These are phyloP conservation scores for Orgyia antiqua DNA, from an alignment of 2,888 invertebrate genomes.

Conservation along the genomic window DNA sequence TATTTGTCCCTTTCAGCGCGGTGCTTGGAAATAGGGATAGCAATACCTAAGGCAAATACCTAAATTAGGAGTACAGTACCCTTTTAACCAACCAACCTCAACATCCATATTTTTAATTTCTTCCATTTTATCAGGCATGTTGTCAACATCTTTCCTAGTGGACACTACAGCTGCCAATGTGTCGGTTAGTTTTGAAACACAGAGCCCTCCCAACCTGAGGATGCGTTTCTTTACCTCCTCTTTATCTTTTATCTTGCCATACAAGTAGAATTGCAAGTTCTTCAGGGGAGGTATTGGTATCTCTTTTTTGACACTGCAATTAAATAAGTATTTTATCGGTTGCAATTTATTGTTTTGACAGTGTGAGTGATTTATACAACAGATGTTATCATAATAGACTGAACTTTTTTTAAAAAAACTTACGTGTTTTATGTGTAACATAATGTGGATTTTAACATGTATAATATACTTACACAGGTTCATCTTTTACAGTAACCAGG, in stretches of 20 bases:
- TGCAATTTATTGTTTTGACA: no score
- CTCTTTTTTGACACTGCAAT: slow-evolving; percentile 80
- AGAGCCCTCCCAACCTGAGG: slow-evolving; percentile 85
- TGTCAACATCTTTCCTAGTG: slow-evolving; percentile 81
- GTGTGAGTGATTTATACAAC: no score
- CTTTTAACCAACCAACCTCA: slow-evolving; percentile 76
- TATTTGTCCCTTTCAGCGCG: no score
- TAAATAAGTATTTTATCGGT: no score
- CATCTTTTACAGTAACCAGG: slow-evolving; percentile 64
- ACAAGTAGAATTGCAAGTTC: slow-evolving; percentile 86
- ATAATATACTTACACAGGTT: slow-evolving; percentile 38
- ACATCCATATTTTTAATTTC: slow-evolving; percentile 83
- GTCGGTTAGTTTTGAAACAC: slow-evolving; percentile 80
- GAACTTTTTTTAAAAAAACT: no score
- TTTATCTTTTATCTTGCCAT: slow-evolving; percentile 78
- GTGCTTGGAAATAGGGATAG: no score
- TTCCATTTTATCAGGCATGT: slow-evolving; percentile 80
- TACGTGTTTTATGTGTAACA: no score
- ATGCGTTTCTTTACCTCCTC: slow-evolving; percentile 83
- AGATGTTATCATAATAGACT: no score
- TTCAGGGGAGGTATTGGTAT: slow-evolving; percentile 84
- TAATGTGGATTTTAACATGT: no score
- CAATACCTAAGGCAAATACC: no score
- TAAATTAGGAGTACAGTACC: no score
- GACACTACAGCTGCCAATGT: slow-evolving; percentile 87